Conservation (phyloP, 1,140 invertebrate species). For the Sinonovacula constricta region DNA sequence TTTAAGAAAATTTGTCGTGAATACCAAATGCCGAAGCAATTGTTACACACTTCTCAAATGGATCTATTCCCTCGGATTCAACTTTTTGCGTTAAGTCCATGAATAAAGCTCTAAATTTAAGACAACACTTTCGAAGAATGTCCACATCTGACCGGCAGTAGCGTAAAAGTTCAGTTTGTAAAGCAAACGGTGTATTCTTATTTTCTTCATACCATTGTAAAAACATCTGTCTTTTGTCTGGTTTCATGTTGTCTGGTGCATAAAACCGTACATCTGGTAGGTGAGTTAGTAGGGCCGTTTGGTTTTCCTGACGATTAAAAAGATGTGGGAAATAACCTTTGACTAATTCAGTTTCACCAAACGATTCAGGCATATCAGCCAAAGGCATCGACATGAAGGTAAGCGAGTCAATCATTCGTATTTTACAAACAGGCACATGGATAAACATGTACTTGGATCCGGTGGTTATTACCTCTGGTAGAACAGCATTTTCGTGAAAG, state of each 20-base stretch:
- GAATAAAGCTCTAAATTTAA: constrained; percentile 11
- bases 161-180: constrained; percentile 6
- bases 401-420: constrained; percentile 3
- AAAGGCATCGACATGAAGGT: constrained; percentile 38
- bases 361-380: constrained; percentile 5
- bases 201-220: constrained; percentile 13
- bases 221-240: constrained; percentile 7
- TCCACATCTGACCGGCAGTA: constrained; percentile 33
- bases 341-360: constrained; percentile 17
- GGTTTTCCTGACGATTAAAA: too few relatives aligned
- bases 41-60: too few relatives aligned
- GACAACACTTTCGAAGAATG: constrained; percentile 26
- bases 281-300: not conserved
- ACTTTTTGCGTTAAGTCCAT: not conserved
- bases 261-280: constrained; percentile 15
- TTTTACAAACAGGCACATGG: constrained; percentile 7
- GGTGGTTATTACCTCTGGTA: not conserved
- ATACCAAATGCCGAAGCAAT: constrained; percentile 8
- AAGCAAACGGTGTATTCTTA: constrained; percentile 12
- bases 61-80: not conserved
- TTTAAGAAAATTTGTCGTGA: constrained; percentile 5
- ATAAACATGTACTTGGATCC: constrained; percentile 3
- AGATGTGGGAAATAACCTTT: constrained; percentile 44
- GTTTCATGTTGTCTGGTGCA: constrained; percentile 6
- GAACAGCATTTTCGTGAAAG: not conserved